Conservation (phyloP, 2,888 invertebrate species). For the Nomada ruficornis region DNA sequence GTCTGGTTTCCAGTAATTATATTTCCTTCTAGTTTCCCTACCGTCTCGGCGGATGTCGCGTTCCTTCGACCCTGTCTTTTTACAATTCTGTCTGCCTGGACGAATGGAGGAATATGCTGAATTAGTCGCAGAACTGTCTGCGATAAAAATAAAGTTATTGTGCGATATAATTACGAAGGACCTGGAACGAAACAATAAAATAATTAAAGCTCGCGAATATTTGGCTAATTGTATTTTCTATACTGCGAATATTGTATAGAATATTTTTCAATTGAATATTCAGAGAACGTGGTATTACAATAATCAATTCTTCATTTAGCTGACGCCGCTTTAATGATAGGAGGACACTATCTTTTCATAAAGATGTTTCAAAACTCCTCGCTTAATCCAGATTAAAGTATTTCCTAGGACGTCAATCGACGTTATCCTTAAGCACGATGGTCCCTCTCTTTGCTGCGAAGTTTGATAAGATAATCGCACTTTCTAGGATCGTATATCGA, state of each 20-base stretch:
- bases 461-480: background rate
- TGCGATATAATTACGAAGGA: background rate
- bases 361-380: slow-evolving; percentile 23
- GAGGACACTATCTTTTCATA: background rate
- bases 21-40: slow-evolving; percentile 57
- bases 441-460: background rate
- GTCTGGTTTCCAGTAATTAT: slow-evolving; percentile 54
- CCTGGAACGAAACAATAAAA: background rate
- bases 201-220: background rate
- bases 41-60: slow-evolving; percentile 46
- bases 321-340: background rate
- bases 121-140: background rate
- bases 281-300: background rate
- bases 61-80: slow-evolving; percentile 16
- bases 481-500: background rate
- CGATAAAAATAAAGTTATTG: background rate
- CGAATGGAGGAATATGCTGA: slow-evolving; percentile 45
- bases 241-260: background rate
- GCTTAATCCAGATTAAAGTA: slow-evolving; percentile 24
- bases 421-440: slow-evolving; percentile 17
- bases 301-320: background rate
- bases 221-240: background rate
- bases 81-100: slow-evolving; percentile 34
- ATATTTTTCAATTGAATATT: background rate
- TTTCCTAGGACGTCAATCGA: slow-evolving; percentile 17